phyloP scores from a whole-genome alignment of 2,888 invertebrate species.

The Phragmatobia fuliginosa region DNA sequence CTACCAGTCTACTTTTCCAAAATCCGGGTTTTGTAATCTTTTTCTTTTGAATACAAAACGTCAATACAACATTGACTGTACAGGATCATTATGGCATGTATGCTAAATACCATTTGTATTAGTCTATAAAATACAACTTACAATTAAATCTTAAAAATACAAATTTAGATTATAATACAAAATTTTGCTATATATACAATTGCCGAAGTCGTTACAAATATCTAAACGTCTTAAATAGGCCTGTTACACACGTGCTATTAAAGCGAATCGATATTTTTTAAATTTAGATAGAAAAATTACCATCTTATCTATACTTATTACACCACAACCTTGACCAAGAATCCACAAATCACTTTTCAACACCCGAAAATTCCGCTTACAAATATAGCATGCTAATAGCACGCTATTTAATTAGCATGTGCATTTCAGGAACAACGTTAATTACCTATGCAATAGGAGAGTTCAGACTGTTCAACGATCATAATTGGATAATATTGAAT shows the following conservation, averaged over 20 bases:
- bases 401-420: slow-evolving; percentile 9
- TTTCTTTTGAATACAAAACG: background rate
- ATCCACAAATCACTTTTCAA: background rate
- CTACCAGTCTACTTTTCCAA: background rate
- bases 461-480: slow-evolving; percentile 7
- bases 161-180: slow-evolving; percentile 13
- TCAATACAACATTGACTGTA: slow-evolving; percentile 23
- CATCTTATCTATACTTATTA: background rate
- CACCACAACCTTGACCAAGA: background rate
- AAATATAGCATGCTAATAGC: slow-evolving; percentile 2
- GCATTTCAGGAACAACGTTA: slow-evolving; percentile 7
- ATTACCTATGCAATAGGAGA: slow-evolving; percentile 2
- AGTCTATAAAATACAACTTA: slow-evolving; percentile 11
- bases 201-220: slow-evolving; percentile 9
- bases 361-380: background rate
- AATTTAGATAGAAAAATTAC: background rate
- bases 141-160: slow-evolving; percentile 16
- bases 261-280: background rate
- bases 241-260: slow-evolving; percentile 1
- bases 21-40: background rate
- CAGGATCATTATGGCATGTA: slow-evolving; percentile 32
- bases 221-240: background rate
- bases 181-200: slow-evolving; percentile 20
- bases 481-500: background rate
- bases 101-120: slow-evolving; percentile 21